A percentile compares a stretch with the other conserved stretches of the same genome.
These are phyloP conservation scores for Hetaerina americana DNA, from an alignment of 1,140 invertebrate genomes.

Conservation along the genomic window DNA sequence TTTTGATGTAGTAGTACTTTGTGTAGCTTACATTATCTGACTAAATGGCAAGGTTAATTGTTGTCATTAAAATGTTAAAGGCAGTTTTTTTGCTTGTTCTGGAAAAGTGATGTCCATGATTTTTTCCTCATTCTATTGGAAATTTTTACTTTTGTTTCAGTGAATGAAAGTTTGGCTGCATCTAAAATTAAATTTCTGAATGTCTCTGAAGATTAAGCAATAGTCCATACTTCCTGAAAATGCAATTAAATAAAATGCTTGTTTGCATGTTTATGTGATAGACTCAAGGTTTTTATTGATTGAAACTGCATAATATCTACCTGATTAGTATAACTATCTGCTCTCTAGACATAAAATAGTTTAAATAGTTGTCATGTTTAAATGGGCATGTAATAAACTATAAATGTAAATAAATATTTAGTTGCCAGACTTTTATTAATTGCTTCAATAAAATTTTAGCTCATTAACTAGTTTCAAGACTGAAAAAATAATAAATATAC, in stretches of 20 bases:
- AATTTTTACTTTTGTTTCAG: too few species aligned
- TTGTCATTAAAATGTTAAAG: too few species aligned
- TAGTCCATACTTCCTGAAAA: too few species aligned
- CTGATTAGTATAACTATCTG: background rate
- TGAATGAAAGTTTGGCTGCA: too few species aligned
- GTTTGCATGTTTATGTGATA: background rate
- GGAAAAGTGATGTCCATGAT: too few species aligned
- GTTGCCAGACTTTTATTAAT: background rate
- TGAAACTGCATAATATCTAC: background rate
- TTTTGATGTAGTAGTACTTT: too few species aligned
- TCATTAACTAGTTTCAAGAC: background rate
- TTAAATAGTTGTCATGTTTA: background rate
- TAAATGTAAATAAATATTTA: conserved; percentile 1
- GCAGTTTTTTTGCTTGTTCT: too few species aligned
- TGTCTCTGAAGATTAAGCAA: too few species aligned
- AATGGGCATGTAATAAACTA: background rate
- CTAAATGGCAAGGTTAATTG: too few species aligned
- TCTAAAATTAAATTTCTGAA: too few species aligned
- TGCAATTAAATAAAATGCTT: background rate
- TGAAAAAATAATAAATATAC: conserved; percentile 1
- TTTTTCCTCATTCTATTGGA: too few species aligned
- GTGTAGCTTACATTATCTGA: too few species aligned
- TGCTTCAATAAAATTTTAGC: background rate
- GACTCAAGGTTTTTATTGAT: background rate
- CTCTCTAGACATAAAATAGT: background rate